Base-by-base conservation (phyloP, 2,797 vertebrate genomes). In the Agapornis canus region DNA sequence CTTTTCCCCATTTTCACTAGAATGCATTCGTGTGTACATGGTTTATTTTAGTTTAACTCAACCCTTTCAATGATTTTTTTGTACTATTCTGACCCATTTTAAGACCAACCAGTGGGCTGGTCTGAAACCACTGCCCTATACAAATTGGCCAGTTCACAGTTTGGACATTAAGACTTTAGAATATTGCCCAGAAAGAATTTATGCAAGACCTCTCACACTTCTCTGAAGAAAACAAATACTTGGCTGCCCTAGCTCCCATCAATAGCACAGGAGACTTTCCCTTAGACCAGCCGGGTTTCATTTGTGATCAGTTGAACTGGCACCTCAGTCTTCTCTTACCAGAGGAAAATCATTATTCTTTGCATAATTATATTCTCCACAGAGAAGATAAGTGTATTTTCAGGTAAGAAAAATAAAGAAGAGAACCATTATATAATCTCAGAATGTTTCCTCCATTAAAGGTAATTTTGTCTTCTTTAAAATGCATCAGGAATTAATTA, bases 11-110 rank as follows among this genome's bases (percentile, higher is more conserved):
- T 19, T 65, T 73, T 86, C 75, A 42, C 11, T 82, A 13, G 48
- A 80, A 66, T 0, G 4, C 11, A 9, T 9, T 11, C 0, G 1
- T 4, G 12, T 31, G 6, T 26, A 23, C 31, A 16, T n/a, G 6
- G 31, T 79, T 69, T 59, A 66, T 66, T 76, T 54, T 40, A 35
- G 27, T 70, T 82, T 54, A 94, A 43, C 11, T 12, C 17, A 76
- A 49, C 9, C 3, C 6, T 59, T 63, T 43, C 23, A 59, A 7
- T 56, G 32, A n/a, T n/a, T 15, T 56, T 56, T 56, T 32, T 22
- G 20, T 43, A 29, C 25, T 9, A 21, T 29, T 79, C 2, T 56
- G 4, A 17, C 8, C 42, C 5, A 2, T 54, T 76, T 71, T 59
- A 61, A 19, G 13, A 79, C 17, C 49, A 29, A 22, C 15, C 57